phyloP scores from a whole-genome alignment of 1,140 invertebrate species.

The Mamestra configurata region DNA sequence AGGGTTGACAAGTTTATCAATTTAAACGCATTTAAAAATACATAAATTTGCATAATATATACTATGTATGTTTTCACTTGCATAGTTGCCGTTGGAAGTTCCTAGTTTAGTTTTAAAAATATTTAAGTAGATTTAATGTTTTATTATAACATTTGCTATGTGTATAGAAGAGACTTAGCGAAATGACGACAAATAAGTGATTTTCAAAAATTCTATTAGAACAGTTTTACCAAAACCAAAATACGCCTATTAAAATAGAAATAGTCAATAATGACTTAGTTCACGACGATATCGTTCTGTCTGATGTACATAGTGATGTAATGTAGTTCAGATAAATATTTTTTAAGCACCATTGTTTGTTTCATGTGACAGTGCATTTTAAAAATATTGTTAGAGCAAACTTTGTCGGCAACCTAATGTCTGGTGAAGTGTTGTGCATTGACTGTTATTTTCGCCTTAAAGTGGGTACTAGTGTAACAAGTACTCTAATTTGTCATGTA shows the following conservation, averaged over 20 bases:
- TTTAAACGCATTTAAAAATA: slow-evolving; percentile 24
- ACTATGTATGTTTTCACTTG: slow-evolving; percentile 29
- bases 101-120: slow-evolving; percentile 54
- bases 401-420: neutral
- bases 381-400: too few species aligned
- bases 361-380: too few species aligned
- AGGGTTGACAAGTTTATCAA: neutral
- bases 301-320: neutral
- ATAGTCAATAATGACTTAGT: neutral
- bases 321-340: too few species aligned
- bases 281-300: neutral
- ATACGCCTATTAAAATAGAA: neutral
- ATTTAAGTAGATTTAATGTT: neutral
- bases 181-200: neutral
- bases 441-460: too few species aligned
- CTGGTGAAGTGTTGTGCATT: too few species aligned
- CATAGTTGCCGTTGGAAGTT: slow-evolving; percentile 57
- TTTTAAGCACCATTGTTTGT: neutral
- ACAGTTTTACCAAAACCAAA: neutral
- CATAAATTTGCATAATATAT: slow-evolving; percentile 29
- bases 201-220: neutral
- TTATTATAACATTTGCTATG: neutral
- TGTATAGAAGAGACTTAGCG: neutral
- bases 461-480: neutral
- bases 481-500: neutral